Base-by-base conservation (phyloP, 2,113 vertebrate genomes). In the Siphamia tubifer region DNA sequence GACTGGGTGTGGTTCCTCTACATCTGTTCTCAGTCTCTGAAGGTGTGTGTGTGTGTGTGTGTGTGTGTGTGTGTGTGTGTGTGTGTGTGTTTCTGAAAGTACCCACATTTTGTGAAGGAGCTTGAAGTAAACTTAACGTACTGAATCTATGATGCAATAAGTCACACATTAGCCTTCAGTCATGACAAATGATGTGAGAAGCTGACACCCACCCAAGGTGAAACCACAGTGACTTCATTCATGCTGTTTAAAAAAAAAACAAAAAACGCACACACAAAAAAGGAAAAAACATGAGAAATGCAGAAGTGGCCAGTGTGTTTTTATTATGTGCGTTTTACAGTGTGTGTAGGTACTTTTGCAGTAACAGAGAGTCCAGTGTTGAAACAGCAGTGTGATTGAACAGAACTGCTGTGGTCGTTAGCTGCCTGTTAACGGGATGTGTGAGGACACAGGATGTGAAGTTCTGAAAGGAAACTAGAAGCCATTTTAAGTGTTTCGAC, bases 1-100 rank as follows among this genome's bases (percentile, higher is more conserved):
- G 66, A 43, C 78, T 80, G 87, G 88, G 88, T 83, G 88, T 34
- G 84, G 88, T 73, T 83, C 63, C 62, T 82, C 77, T 55, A 40
- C 77, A 85, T 87, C 74, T 84, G 73, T 61, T 84, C 65, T 53
- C 58, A 27, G 40, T 81, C 81, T 78, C 57, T 9, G 16, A 74
- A 67, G 80, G 67, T n/a, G 69, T 25, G 77, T 58, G 51, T 45
- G 31, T 45, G 63, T 27, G 69, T 25, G 77, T 58, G 51, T 45
- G 31, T 45, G 63, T 27, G 69, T 25, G 77, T 58, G 51, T 45
- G 31, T 45, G 63, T 27, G 69, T 25, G 77, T 58, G 51, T 45
- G 69, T 25, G 77, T 58, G 51, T 45, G 31, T 45, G 63, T 27
- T 42, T 40, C 9, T 68, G n/a, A 68, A 65, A 77, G 42, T 68